A percentile compares a stretch with the other conserved stretches of the same genome.
Conservation (phyloP, 2,797 vertebrate genomes). For the Dendrocincla tyrannina region DNA sequence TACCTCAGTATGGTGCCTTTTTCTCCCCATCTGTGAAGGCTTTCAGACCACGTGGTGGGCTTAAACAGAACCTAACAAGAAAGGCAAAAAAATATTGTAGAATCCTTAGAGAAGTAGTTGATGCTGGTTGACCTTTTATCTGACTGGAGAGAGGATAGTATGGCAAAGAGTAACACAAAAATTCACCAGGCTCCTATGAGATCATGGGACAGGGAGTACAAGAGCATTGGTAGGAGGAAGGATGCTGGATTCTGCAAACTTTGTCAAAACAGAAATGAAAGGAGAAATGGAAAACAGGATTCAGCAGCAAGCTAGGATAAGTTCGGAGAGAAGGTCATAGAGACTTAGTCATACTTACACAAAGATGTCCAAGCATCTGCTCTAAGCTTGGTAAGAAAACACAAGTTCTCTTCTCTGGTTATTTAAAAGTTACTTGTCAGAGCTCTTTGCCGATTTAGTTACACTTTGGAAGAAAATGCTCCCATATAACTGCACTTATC, state of each 20-base stretch:
- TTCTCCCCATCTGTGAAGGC: background rate
- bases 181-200: background rate
- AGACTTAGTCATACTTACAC: conserved; percentile 33
- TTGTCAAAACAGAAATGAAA: conserved; percentile 19
- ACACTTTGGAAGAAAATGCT: background rate
- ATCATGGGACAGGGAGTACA: background rate
- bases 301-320: background rate
- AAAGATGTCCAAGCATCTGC: conserved; percentile 18
- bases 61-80: background rate
- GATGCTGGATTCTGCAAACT: background rate
- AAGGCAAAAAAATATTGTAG: background rate
- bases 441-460: background rate
- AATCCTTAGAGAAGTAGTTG: background rate
- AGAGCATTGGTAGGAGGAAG: background rate
- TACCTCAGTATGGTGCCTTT: background rate
- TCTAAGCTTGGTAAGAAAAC: background rate
- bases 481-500: background rate
- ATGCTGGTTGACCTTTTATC: background rate
- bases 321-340: conserved; percentile 21
- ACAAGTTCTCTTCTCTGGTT: background rate
- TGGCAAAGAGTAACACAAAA: background rate
- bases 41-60: background rate
- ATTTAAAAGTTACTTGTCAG: background rate
- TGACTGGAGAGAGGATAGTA: background rate
- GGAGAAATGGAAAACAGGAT: conserved; percentile 15